A percentile compares a stretch with the other conserved stretches of the same genome.
These are phyloP conservation scores for Margarornis squamiger DNA, from an alignment of 2,797 vertebrate genomes.

Conservation along the genomic window DNA sequence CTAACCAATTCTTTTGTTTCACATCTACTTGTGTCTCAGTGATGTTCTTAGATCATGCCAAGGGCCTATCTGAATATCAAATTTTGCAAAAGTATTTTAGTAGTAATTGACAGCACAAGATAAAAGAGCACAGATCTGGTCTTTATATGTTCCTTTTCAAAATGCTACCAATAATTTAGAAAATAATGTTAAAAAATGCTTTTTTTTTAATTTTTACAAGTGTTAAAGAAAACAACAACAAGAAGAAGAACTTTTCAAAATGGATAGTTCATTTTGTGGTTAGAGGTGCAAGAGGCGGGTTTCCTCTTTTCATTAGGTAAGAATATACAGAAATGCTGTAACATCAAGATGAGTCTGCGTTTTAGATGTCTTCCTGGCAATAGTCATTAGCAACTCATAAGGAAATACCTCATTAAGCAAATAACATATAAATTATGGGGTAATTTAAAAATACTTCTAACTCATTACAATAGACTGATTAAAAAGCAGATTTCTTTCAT, in stretches of 20 bases:
- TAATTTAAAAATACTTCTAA: constrained; percentile 51
- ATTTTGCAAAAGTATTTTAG: not conserved
- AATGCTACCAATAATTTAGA: not conserved
- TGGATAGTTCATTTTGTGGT: not conserved
- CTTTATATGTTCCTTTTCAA: not conserved
- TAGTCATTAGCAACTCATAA: constrained; percentile 47
- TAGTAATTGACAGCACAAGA: not conserved
- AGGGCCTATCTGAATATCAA: not conserved
- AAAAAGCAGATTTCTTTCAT: constrained; percentile 11
- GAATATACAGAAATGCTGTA: not conserved
- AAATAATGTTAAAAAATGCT: not conserved
- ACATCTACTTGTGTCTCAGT: not conserved
- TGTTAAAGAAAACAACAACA: not conserved
- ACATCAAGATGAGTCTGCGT: constrained; percentile 1
- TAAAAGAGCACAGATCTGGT: not conserved
- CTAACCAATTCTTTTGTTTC: not conserved
- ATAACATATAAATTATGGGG: constrained; percentile 33
- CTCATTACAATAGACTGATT: constrained; percentile 32
- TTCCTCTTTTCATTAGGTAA: not conserved
- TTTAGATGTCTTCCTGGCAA: constrained; percentile 1
- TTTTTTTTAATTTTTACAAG: not conserved
- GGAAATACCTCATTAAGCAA: constrained; percentile 59
- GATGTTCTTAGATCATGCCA: not conserved
- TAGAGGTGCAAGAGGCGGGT: rapidly evolving
- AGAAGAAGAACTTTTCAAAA: not conserved